Base-by-base conservation (phyloP, 2,888 invertebrate genomes). In the Eilema sororculum region DNA sequence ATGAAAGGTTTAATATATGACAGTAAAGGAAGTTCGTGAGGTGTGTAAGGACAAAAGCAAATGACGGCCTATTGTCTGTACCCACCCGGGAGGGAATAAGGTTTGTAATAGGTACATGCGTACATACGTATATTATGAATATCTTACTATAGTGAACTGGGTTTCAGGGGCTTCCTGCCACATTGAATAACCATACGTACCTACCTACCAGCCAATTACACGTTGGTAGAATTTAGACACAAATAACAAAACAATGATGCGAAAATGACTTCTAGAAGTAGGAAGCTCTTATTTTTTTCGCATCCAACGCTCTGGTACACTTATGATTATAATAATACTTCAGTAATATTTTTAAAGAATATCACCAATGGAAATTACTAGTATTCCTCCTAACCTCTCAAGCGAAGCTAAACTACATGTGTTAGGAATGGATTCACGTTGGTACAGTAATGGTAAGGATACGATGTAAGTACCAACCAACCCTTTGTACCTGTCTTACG, bases 41-140 rank as follows among this genome's bases (percentile, higher is more conserved):
- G n/a, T 52, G 52, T 52, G 52, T 52, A 52, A n/a, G 52, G n/a
- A 52, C 52, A 52, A 52, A 52, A n/a, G 52, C 52, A 52, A 52
- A n/a, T n/a, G n/a, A 52, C 52, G 52, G n/a, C 52, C 52, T 52
- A n/a, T 52, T 52, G n/a, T 52, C n/a, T 52, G n/a, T 52, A n/a
- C 8, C 52, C 9, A n/a, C 52, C 20, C n/a, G 52, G n/a, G n/a
- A n/a, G n/a, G n/a, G 52, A n/a, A 52, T n/a, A n/a, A 8, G 52
- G 20, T n/a, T 6, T 52, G 6, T n/a, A 52, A n/a, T n/a, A n/a
- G n/a, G n/a, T 52, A 41, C 41, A 3, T 20, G 20, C 46, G 52
- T 52, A 52, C n/a, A 20, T 0, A 52, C 52, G 2, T 52, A 41
- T 16, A 41, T 8, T 41, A 52, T 52, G 52, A 52, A 52, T 46